These are phyloP conservation scores for Phytoseiulus persimilis DNA, from an alignment of 2,888 invertebrate genomes.

Conservation along the genomic window DNA sequence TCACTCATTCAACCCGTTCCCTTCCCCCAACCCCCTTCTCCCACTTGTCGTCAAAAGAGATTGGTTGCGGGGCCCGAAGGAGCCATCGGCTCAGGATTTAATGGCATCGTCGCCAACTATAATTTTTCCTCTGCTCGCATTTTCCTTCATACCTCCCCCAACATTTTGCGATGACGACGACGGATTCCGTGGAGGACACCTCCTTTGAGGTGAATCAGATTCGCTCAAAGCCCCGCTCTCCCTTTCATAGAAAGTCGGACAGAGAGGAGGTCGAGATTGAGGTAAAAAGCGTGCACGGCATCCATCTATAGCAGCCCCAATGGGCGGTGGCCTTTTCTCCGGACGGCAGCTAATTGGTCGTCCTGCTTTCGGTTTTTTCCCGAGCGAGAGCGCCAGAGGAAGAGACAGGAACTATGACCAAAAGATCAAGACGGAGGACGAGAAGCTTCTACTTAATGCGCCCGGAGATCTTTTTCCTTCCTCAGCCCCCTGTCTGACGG, in stretches of 20 bases:
- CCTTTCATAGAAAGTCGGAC: not conserved
- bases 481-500: not conserved
- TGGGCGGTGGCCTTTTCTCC: not conserved
- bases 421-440: not conserved
- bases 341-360: not conserved
- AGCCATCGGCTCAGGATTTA: not conserved
- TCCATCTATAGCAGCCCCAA: not conserved
- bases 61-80: not conserved
- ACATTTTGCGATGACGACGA: not conserved
- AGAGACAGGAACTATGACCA: not conserved
- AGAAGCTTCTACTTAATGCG: not conserved
- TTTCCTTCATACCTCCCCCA: not conserved
- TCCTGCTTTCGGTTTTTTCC: not conserved
- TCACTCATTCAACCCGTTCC: not conserved
- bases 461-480: not conserved
- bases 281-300: conserved; percentile 5
- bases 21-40: not conserved
- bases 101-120: not conserved
- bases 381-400: not conserved
- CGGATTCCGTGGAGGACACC: not conserved
- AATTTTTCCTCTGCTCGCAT: not conserved
- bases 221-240: not conserved
- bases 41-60: not conserved
- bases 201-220: not conserved
- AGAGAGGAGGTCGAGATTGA: not conserved